These are phyloP conservation scores for Camptogramma bilineatum DNA, from an alignment of 2,888 invertebrate species.

Conservation along the genomic window DNA sequence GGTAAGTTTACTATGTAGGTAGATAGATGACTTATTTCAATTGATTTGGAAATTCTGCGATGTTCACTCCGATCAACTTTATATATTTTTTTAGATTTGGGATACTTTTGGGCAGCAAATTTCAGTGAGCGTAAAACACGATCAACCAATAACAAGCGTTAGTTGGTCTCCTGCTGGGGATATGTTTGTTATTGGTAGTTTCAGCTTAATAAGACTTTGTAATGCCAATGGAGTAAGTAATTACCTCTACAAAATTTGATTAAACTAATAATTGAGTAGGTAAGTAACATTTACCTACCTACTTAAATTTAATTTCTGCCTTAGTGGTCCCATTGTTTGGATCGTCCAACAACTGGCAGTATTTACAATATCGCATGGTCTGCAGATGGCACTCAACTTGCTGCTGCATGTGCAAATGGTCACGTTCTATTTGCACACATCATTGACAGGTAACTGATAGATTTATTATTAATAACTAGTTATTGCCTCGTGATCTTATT, in stretches of 20 bases:
- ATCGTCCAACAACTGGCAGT: slow-evolving; percentile 95
- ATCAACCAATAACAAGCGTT: slow-evolving; percentile 95
- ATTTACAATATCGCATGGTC: slow-evolving; percentile 97
- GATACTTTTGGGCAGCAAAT: slow-evolving; percentile 95
- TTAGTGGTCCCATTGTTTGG: slow-evolving; percentile 97
- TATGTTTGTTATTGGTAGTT: slow-evolving; percentile 96
- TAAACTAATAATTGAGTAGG: background rate
- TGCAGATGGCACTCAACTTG: slow-evolving; percentile 97
- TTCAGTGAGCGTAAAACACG: slow-evolving; percentile 93
- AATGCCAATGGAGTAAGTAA: slow-evolving; percentile 94
- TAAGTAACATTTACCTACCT: background rate
- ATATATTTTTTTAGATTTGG: slow-evolving; percentile 92
- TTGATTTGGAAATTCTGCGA: too few relatives aligned
- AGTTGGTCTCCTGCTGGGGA: slow-evolving; percentile 97
- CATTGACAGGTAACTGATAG: slow-evolving; percentile 88
- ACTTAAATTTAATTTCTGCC: slow-evolving; percentile 16
- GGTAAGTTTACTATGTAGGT: slow-evolving; percentile 67
- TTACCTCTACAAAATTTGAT: background rate
- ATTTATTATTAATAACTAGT: background rate
- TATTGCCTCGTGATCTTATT: too few relatives aligned
- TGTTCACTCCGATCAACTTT: too few relatives aligned
- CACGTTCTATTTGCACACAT: slow-evolving; percentile 96
- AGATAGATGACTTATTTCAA: background rate
- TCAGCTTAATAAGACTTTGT: slow-evolving; percentile 96
- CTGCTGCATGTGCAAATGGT: slow-evolving; percentile 97